These are phyloP conservation scores for Corythoichthys haematopterus DNA, from an alignment of 2,113 vertebrate genomes.

Conservation along the genomic window DNA sequence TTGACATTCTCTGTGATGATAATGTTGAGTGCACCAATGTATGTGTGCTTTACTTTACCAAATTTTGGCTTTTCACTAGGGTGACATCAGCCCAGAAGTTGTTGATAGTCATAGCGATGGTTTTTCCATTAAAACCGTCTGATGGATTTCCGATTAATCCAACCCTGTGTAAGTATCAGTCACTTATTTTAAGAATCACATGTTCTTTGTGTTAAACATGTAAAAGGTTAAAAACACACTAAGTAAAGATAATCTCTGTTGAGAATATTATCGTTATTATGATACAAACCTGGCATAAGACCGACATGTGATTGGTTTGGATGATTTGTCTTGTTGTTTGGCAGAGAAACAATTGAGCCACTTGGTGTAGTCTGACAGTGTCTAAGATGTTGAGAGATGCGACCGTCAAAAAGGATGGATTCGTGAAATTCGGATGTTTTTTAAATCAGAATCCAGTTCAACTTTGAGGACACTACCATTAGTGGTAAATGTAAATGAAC, in stretches of 20 bases:
- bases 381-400: slow-evolving; percentile 48
- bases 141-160: slow-evolving; percentile 81
- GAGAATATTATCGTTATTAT: background rate
- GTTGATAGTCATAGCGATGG: slow-evolving; percentile 77
- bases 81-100: slow-evolving; percentile 84
- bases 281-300: slow-evolving; percentile 72
- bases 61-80: slow-evolving; percentile 71
- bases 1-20: background rate
- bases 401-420: background rate
- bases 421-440: background rate
- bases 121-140: slow-evolving; percentile 80
- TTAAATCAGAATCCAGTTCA: background rate
- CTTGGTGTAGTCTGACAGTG: slow-evolving; percentile 78
- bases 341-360: slow-evolving; percentile 77
- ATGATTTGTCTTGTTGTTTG: slow-evolving; percentile 59
- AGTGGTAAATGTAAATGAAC: background rate
- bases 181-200: background rate
- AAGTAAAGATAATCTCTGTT: background rate
- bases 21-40: slow-evolving; percentile 2
- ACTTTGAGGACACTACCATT: background rate
- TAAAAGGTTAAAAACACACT: background rate
- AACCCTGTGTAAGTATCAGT: slow-evolving; percentile 56
- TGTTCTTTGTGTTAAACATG: background rate
- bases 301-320: slow-evolving; percentile 65
- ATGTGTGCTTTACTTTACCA: slow-evolving; percentile 57